Base-by-base conservation (phyloP, 2,888 invertebrate species). In the Drosophila stalkeri region DNA sequence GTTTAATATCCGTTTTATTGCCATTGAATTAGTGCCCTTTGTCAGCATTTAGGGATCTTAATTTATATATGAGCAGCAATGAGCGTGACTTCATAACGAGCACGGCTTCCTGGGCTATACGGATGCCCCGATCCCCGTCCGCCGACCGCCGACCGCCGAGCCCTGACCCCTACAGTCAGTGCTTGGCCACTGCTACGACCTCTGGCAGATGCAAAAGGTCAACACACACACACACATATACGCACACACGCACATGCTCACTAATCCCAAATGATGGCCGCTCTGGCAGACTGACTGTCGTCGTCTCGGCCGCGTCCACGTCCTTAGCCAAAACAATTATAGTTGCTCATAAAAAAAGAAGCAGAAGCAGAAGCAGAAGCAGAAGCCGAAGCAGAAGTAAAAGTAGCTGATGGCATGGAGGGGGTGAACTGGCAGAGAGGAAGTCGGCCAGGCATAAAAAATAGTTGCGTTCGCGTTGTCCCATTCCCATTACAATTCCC, bases 1-100 rank as follows among this genome's bases (percentile, higher is more conserved):
- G 89, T 85, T 90, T 88, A 87, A 90, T 87, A 87, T 86, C 89
- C 86, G 86, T 87, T 87, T 90, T 87, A 87, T 87, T 87, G 84
- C 90, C 89, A 72, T 88, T 88, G 89, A 90, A 87, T 89, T 87
- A 90, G 86, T 82, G 90, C 72, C 87, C 88, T 90, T 88, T 90
- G 90, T 90, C 82, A 89, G 86, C 86, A 70, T 87, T 87, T 86
- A 89, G 90, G 90, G 87, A 87, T 87, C 89, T 87, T 86, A 90
- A 87, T 86, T 87, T 87, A 89, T 87, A 84, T 84, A 75, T 67
- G 64, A 66, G 68, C 68, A 60, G 83, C 75, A 82, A 83, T 78
- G 75, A 86, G 90, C 86, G 89, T 87, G 90, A 88, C 90, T 79
- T 73, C 76, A 80, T 90, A 88, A 86, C 84, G 81, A 86, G 89